Base-by-base conservation (phyloP, 2,113 vertebrate species). In the Pterocles gutturalis region DNA sequence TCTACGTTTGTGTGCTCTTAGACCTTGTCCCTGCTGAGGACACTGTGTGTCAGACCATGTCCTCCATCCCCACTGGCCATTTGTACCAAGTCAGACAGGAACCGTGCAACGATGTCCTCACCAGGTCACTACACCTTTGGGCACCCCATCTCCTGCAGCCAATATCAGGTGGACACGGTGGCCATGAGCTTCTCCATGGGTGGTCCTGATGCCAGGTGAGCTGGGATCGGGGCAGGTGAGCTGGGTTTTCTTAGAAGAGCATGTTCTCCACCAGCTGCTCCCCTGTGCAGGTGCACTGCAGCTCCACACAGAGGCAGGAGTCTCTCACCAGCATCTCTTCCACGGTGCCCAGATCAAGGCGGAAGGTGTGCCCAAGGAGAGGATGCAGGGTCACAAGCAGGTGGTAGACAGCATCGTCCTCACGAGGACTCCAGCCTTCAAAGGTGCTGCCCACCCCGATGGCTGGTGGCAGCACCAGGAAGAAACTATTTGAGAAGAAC, bases 31-130 rank as follows among this genome's bases (percentile, higher is more conserved):
- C 51, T 49, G 22, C 19, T 46, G 38, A 51, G 33, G 64, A 22
- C 0, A 1, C 9, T 5, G 10, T 33, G 17, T 11, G 4, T 67
- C 46, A 54, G 21, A 31, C 13, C 19, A 18, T 0, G 0, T 38
- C 26, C 34, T 83, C 48, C 48, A 29, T 89, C 33, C 48, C 62
- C 46, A 41, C 25, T 31, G 81, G 19, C n/a, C 79, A 19, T 31
- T 58, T 0, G 0, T 53, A 21, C 17, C 61, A 61, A 38, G 36
- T 12, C 11, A 12, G 51, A 62, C 55, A 84, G n/a, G 1, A 3
- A 45, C 11, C 34, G 45, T 77, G 34, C 31, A 38, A 53, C 33
- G 34, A 17, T 53, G 43, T 60, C 36, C 48, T 87, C 7, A 3
- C 4, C 71, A 34, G 12, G 12, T 67, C 28, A 41, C 5, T 19